phyloP scores from a whole-genome alignment of 2,797 vertebrate species.

The Chloroceryle amazona region DNA sequence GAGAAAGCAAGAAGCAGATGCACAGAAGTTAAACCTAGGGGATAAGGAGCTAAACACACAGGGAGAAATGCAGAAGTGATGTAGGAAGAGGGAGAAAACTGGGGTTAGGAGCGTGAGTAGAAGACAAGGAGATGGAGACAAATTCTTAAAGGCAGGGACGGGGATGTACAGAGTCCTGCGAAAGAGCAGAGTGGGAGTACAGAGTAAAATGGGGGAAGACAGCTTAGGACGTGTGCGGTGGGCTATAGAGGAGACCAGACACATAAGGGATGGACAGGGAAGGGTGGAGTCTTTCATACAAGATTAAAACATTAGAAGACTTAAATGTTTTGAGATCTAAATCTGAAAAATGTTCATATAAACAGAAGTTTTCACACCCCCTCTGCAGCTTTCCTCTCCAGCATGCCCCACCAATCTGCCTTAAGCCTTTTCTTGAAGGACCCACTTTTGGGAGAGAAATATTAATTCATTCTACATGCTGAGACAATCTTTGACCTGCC shows the following conservation, averaged over 20 bases:
- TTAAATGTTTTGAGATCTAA: conserved; percentile 19
- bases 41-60: background rate
- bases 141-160: background rate
- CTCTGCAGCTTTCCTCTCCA: background rate
- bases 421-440: conserved; percentile 71
- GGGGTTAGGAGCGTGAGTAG: background rate
- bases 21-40: background rate
- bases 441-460: conserved; percentile 47
- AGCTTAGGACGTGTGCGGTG: background rate
- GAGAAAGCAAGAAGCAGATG: background rate
- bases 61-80: background rate
- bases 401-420: conserved; percentile 66
- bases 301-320: background rate
- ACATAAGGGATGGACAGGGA: background rate
- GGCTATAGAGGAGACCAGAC: background rate
- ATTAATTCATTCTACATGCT: conserved; percentile 67
- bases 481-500: conserved; percentile 75
- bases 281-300: background rate
- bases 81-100: background rate
- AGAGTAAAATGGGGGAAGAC: background rate
- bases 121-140: background rate
- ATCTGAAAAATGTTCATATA: conserved; percentile 47
- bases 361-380: background rate
- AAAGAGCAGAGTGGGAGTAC: background rate
- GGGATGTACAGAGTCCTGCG: background rate